These are phyloP conservation scores for Torymus auratus DNA, from an alignment of 2,888 invertebrate species.

Conservation along the genomic window DNA sequence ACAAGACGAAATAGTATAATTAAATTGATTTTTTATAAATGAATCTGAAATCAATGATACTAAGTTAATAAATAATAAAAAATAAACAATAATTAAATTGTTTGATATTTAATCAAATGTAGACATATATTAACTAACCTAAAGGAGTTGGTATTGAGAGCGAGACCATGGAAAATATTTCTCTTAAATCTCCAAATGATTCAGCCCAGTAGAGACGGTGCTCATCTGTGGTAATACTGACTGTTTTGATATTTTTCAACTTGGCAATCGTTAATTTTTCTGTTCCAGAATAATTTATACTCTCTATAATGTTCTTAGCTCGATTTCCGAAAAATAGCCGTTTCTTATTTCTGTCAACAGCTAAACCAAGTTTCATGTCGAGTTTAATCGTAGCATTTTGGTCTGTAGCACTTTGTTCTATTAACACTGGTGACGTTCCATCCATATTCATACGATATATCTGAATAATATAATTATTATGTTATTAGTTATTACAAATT, in stretches of 20 bases:
- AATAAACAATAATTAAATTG: no score
- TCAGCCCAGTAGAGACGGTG: no score
- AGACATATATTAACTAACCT: no score
- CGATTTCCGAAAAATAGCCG: background rate
- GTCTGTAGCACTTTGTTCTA: background rate
- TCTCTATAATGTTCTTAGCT: background rate
- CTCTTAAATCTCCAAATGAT: no score
- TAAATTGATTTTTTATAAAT: background rate
- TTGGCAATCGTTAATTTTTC: background rate
- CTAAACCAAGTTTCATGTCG: no score
- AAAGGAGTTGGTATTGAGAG: no score
- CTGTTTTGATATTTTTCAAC: background rate
- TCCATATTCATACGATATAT: slow-evolving; percentile 2
- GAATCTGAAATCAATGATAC: no score
- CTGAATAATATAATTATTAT: background rate
- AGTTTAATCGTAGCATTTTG: no score
- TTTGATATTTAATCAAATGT: no score
- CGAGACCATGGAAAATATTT: no score
- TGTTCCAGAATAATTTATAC: background rate
- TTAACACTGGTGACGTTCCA: background rate
- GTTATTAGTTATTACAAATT: background rate
- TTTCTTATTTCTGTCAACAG: background rate
- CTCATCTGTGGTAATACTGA: no score
- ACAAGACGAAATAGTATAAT: background rate
- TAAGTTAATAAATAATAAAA: no score